phyloP scores from a whole-genome alignment of 2,113 vertebrate genomes.

The Mesitornis unicolor region DNA sequence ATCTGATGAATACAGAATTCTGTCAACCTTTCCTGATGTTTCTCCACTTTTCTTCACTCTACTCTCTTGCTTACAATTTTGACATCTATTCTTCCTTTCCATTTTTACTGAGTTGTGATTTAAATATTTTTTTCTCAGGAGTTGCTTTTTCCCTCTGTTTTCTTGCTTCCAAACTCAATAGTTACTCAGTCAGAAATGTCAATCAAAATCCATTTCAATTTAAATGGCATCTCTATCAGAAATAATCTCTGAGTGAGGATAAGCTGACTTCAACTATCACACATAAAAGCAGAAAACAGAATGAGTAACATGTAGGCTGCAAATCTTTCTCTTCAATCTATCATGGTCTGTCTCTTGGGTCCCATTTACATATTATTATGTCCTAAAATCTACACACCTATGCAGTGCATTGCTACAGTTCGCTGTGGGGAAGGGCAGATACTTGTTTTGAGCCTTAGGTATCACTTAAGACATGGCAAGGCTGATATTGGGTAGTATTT shows the following conservation, averaged over 20 bases:
- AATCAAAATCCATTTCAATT: background rate
- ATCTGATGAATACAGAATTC: background rate
- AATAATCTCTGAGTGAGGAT: background rate
- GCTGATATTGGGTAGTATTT: background rate
- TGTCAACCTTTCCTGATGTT: background rate
- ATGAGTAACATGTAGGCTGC: background rate
- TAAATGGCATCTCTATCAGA: background rate
- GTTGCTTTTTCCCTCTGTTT: background rate
- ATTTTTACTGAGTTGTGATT: background rate
- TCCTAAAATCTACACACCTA: background rate
- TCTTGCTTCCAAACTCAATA: background rate
- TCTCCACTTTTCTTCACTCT: background rate
- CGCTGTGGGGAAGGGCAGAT: background rate
- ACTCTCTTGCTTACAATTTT: background rate
- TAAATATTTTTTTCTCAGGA: fast-evolving
- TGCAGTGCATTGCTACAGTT: background rate
- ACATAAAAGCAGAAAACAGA: background rate
- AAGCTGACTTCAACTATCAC: background rate
- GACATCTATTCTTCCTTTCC: background rate
- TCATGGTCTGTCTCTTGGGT: background rate
- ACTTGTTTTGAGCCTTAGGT: background rate
- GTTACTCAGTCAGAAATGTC: background rate
- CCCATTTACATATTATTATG: background rate
- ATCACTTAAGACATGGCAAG: background rate
- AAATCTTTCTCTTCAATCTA: background rate